Base-by-base conservation (phyloP, 2,113 vertebrate species). In the Rhinoderma darwinii region DNA sequence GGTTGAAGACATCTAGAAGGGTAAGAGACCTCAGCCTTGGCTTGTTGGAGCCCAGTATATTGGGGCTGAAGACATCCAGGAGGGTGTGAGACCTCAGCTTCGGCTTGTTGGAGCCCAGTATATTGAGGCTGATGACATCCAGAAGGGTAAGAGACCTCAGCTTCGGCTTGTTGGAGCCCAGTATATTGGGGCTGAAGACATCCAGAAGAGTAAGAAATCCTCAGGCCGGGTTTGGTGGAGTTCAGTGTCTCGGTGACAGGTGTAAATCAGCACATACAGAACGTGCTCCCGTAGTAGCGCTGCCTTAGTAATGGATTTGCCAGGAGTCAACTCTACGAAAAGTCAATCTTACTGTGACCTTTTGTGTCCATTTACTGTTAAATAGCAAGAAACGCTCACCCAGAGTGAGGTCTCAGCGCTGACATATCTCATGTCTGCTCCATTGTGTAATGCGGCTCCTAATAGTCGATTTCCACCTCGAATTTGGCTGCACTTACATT, bases 381-480 rank as follows among this genome's bases (percentile, higher is more conserved):
- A 80, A 80, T 80, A 80, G 39, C 77, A 61, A 39, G 47, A 37
- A n/a, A 32, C 50, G 47, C 32, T 51, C 35, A 25, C 50, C 66
- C 35, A 39, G 50, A n/a, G 47, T 70, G 17, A 8, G 5, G 39
- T 47, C 72, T 59, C 37, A 30, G 39, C 35, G 11, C 54, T n/a
- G 22, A 25, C n/a, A 14, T 47, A 66, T 51, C 78, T 47, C 11
- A 0, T 86, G 72, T 76, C 61, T 25, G 59, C 20, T 51, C 37
- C 43, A 54, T 86, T 86, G 84, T 86, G 61, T 81, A 35, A 72
- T 72, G 63, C 73, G 84, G 32, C 70, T 70, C 76, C 30, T 72
- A 86, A 86, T 80, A 70, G 84, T 86, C 76, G 56, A 72, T 86
- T 86, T 86, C 84, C 84, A 80, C 76, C 84, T 86, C 0, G 22